Percentiles rank a stretch among this genome's conserved stretches.
Evolutionary conservation across 1,140 invertebrate genomes (phyloP).

Genomic region (Vanessa atalanta): DNA sequence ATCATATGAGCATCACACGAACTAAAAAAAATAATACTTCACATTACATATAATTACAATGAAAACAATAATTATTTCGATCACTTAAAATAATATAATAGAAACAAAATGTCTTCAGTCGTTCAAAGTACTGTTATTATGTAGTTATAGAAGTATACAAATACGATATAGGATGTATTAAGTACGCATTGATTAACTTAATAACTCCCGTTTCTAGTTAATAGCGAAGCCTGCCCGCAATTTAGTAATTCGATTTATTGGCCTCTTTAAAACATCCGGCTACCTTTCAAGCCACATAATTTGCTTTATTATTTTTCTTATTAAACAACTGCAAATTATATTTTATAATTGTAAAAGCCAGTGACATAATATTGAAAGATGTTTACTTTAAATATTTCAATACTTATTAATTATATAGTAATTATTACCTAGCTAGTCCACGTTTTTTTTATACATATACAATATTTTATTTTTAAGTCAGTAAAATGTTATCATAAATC

Average conservation of each 20-base stretch:
- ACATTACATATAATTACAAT: background rate
- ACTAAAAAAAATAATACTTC: background rate
- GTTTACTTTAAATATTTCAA: too few relatives aligned
- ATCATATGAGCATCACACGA: too few relatives aligned
- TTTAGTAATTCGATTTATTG: constrained; percentile 56
- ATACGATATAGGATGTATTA: constrained; percentile 33
- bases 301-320: constrained; percentile 32
- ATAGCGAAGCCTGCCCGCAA: constrained; percentile 42
- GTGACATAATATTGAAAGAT: background rate
- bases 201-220: constrained; percentile 40
- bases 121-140: constrained; percentile 21
- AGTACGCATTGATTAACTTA: constrained; percentile 39
- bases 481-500: too few relatives aligned
- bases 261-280: constrained; percentile 55
- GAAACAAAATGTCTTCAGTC: constrained; percentile 3
- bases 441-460: too few relatives aligned
- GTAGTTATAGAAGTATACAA: constrained; percentile 30
- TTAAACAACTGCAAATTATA: constrained; percentile 16
- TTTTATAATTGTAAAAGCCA: constrained; percentile 12
- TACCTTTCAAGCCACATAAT: constrained; percentile 46
- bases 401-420: too few relatives aligned
- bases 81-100: constrained; percentile 2
- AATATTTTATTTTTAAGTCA: too few relatives aligned
- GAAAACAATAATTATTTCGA: constrained; percentile 4
- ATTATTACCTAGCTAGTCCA: too few relatives aligned